Evolutionary conservation across 2,797 vertebrate genomes (phyloP).

Genomic region (Lepilemur septentrionalis): DNA sequence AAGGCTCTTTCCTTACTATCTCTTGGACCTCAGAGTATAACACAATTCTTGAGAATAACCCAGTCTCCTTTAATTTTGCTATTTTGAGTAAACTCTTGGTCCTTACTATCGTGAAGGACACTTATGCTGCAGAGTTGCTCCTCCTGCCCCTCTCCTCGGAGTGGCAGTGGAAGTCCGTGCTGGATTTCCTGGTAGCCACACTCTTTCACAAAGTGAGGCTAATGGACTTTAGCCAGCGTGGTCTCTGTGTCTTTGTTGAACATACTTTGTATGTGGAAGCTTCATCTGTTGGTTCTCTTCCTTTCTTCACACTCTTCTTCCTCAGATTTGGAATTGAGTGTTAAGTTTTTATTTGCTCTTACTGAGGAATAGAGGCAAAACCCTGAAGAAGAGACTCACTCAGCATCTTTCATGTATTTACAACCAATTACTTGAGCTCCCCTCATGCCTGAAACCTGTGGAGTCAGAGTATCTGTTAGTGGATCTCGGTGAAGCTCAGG

Average conservation of each 20-base stretch:
- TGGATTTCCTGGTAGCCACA: neutral
- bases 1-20: neutral
- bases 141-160: neutral
- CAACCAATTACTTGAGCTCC: neutral
- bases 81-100: neutral
- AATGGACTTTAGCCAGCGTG: neutral
- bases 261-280: neutral
- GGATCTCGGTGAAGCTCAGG: neutral
- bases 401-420: neutral
- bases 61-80: neutral
- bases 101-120: neutral
- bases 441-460: neutral
- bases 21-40: neutral
- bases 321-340: neutral
- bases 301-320: neutral
- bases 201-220: neutral
- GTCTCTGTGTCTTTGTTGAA: neutral
- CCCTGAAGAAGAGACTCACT: neutral
- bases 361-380: neutral
- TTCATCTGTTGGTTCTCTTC: neutral
- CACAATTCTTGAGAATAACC: neutral
- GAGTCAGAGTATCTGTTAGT: neutral
- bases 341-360: neutral
- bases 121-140: neutral
- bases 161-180: neutral